Evolutionary conservation across 2,113 vertebrate species (phyloP).

Genomic region (Sorex fumeus): DNA sequence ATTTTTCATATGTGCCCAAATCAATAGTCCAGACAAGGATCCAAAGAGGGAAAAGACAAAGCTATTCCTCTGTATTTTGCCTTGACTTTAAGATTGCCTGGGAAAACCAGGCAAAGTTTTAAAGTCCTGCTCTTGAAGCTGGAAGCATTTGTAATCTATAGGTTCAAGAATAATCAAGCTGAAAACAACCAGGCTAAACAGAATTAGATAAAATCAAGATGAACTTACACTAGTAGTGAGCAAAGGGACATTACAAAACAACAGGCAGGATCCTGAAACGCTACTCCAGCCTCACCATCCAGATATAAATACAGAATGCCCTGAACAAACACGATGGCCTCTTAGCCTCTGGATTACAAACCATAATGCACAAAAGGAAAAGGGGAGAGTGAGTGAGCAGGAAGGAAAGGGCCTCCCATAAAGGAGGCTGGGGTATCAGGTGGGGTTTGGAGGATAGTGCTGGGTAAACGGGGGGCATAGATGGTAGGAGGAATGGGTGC

Average conservation of each 20-base stretch:
- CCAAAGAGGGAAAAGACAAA: not conserved
- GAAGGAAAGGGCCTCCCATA: too few species aligned
- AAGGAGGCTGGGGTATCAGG: too few species aligned
- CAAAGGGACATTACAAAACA: not conserved
- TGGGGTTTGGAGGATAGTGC: too few species aligned
- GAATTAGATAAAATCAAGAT: slow-evolving; percentile 36
- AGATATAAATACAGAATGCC: too few species aligned
- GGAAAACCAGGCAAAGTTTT: not conserved
- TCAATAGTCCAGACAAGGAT: not conserved
- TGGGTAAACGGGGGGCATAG: too few species aligned
- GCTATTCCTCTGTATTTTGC: not conserved
- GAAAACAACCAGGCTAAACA: slow-evolving; percentile 6
- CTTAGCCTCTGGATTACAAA: too few species aligned
- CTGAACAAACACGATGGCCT: too few species aligned
- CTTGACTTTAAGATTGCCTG: not conserved
- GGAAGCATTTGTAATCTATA: not conserved
- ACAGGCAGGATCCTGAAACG: not conserved
- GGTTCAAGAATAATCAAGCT: slow-evolving; percentile 31
- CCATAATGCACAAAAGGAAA: too few species aligned
- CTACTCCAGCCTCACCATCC: too few species aligned
- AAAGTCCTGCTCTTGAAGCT: not conserved
- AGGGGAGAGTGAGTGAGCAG: too few species aligned
- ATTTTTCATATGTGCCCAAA: not conserved
- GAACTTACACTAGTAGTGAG: slow-evolving; percentile 31
- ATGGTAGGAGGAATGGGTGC: too few species aligned